These are phyloP conservation scores for Enteromius treurensis DNA, from an alignment of 2,797 vertebrate genomes.

Conservation along the genomic window DNA sequence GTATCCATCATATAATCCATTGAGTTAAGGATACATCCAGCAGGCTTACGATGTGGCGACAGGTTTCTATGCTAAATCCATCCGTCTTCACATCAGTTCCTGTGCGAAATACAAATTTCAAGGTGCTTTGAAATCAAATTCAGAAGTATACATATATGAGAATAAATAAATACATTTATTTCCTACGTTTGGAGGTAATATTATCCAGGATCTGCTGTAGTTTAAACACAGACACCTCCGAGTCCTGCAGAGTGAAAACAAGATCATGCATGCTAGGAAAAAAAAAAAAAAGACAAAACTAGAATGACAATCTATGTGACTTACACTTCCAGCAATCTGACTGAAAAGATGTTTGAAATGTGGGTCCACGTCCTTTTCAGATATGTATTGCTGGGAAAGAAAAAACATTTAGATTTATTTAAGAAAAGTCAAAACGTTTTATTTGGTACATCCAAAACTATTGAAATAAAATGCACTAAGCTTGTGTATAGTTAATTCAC, in stretches of 20 bases:
- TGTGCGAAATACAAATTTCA: conserved; percentile 51
- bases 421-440: no score
- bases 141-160: background rate
- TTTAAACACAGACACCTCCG: conserved; percentile 86
- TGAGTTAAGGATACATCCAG: conserved; percentile 78
- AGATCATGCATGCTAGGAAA: background rate
- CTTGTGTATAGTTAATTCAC: conserved; percentile 68
- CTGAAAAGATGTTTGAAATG: conserved; percentile 85
- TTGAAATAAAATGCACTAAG: background rate
- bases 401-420: background rate
- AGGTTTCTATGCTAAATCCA: conserved; percentile 76
- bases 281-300: background rate
- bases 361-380: conserved; percentile 83
- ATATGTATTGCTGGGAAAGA: conserved; percentile 73
- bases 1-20: background rate
- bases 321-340: conserved; percentile 85
- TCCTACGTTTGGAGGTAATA: conserved; percentile 84
- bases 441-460: background rate
- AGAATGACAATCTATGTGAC: conserved; percentile 56
- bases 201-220: conserved; percentile 83
- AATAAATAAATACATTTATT: background rate
- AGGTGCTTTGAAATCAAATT: background rate
- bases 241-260: conserved; percentile 73
- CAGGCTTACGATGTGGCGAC: conserved; percentile 76
- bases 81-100: conserved; percentile 75